phyloP scores from a whole-genome alignment of 2,797 vertebrate genomes.

The Neoniphon sammara region DNA sequence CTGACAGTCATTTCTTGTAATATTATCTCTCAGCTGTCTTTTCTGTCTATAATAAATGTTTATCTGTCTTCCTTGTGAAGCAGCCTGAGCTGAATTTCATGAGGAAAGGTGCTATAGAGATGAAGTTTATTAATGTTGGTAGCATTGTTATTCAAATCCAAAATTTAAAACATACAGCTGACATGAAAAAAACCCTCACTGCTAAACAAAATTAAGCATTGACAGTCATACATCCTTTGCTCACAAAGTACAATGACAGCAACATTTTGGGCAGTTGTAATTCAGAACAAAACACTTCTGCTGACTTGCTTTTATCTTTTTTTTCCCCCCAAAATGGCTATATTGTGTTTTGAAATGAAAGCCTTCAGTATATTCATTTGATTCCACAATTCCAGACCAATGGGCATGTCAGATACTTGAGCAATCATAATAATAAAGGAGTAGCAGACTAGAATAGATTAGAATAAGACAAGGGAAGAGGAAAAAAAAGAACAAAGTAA shows the following conservation, averaged over 20 bases:
- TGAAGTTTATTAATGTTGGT: too few relatives aligned
- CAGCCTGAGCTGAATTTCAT: background rate
- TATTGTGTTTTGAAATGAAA: background rate
- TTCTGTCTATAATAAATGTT: too few relatives aligned
- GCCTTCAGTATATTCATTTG: background rate
- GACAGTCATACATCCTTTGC: background rate
- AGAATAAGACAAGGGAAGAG: slow-evolving; percentile 13
- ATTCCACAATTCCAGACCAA: background rate
- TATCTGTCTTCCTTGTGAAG: too few relatives aligned
- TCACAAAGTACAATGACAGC: background rate
- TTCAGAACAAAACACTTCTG: background rate
- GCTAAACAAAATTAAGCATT: too few relatives aligned
- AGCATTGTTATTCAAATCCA: too few relatives aligned
- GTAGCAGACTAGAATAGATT: too few relatives aligned
- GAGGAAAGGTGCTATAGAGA: too few relatives aligned
- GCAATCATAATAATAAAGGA: background rate
- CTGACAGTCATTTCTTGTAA: too few relatives aligned
- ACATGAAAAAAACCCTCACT: too few relatives aligned
- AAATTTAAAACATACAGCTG: too few relatives aligned
- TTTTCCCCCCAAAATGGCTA: background rate
- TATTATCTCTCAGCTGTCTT: too few relatives aligned
- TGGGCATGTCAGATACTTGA: slow-evolving; percentile 3
- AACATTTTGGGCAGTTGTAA: background rate
- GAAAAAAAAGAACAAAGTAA: slow-evolving; percentile 16
- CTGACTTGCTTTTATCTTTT: too few relatives aligned